Conservation (phyloP, 2,113 vertebrate species). For the Emydura subglobosa region DNA sequence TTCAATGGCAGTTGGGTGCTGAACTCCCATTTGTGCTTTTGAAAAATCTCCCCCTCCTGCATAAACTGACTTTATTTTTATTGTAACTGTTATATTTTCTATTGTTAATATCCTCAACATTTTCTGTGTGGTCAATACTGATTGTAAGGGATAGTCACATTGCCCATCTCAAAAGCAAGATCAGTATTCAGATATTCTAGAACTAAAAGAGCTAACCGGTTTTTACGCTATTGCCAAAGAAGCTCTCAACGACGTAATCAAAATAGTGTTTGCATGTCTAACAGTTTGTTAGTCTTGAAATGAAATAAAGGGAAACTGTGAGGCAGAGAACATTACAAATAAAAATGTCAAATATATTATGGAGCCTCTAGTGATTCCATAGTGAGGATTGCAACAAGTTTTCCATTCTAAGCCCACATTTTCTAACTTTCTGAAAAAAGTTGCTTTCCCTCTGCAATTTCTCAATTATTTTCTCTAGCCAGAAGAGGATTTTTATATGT, state of each 20-base stretch:
- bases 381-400: neutral
- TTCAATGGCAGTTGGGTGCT: neutral
- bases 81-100: neutral
- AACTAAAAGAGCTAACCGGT: neutral
- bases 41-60: neutral
- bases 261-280: neutral
- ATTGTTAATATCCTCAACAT: neutral
- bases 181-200: neutral
- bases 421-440: neutral
- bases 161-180: neutral
- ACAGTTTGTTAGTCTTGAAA: neutral
- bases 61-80: neutral
- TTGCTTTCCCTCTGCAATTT: neutral
- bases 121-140: neutral
- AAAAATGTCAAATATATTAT: conserved; percentile 5
- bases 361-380: neutral
- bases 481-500: neutral
- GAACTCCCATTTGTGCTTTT: neutral
- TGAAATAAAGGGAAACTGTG: neutral
- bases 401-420: neutral
- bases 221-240: neutral
- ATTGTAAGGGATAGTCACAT: fast-evolving
- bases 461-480: conserved; percentile 22
- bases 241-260: neutral
- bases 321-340: neutral